These are phyloP conservation scores for Dicrurus megarhynchus DNA, from an alignment of 2,113 vertebrate genomes.

Conservation along the genomic window DNA sequence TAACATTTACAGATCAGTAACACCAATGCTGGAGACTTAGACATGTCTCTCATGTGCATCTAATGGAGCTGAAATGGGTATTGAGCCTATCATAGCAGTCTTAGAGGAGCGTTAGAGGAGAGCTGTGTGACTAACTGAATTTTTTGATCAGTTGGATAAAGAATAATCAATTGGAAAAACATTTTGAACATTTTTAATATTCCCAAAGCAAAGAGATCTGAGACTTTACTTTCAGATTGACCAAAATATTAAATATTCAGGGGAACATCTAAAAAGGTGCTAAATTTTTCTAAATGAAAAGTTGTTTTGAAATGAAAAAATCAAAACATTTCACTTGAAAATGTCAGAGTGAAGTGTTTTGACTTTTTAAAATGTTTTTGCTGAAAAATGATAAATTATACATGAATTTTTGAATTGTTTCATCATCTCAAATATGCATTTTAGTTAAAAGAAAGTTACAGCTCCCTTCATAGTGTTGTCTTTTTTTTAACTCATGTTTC, in stretches of 20 bases:
- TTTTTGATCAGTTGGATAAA: not conserved
- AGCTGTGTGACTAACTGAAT: not conserved
- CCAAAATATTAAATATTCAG: not conserved
- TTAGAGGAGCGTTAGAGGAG: not conserved
- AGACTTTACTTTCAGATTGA: not conserved
- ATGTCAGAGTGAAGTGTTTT: conserved; percentile 62
- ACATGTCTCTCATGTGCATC: not conserved
- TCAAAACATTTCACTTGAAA: conserved; percentile 48
- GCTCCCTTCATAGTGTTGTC: not conserved
- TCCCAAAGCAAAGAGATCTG: not conserved
- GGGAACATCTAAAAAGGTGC: not conserved
- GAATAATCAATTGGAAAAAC: not conserved
- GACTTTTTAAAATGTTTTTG: conserved; percentile 52
- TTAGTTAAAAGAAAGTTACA: conserved; percentile 19
- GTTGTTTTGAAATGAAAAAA: conserved; percentile 50
- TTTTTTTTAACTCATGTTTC: not conserved
- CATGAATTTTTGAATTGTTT: conserved; percentile 56
- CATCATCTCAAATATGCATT: conserved; percentile 21
- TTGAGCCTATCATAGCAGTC: not conserved
- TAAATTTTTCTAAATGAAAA: conserved; percentile 40
- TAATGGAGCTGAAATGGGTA: not conserved
- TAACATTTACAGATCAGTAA: not conserved
- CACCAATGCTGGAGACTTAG: not conserved
- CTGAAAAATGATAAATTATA: conserved; percentile 51
- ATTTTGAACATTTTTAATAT: not conserved